A percentile compares a stretch with the other conserved stretches of the same genome.
These are phyloP conservation scores for Origma solitaria DNA, from an alignment of 2,113 vertebrate genomes.

Conservation along the genomic window DNA sequence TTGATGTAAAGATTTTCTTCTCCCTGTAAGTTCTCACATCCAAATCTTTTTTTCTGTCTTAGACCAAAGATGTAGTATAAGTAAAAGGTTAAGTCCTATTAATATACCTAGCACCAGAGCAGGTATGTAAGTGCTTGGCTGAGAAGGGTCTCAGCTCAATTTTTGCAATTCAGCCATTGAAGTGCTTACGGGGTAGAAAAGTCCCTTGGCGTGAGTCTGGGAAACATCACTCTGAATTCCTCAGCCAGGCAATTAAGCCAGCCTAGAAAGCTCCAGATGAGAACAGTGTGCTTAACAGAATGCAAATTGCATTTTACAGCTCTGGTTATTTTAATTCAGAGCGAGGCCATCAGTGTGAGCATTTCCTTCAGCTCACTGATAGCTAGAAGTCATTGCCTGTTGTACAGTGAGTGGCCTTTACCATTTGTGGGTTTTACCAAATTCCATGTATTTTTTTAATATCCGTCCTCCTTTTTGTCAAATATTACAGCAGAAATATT, in stretches of 20 bases:
- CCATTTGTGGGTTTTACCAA: neutral
- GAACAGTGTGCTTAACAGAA: neutral
- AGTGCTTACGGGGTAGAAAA: neutral
- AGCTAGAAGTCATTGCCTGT: neutral
- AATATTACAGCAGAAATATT: neutral
- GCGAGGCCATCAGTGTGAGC: neutral
- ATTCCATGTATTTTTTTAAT: neutral
- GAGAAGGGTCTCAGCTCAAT: neutral
- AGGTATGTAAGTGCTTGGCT: neutral
- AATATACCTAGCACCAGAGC: neutral
- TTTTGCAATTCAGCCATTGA: neutral
- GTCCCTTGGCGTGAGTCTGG: neutral
- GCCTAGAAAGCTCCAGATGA: neutral
- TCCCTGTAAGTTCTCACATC: neutral
- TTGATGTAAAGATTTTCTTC: neutral
- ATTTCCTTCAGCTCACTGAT: neutral
- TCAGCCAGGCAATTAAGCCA: constrained; percentile 4
- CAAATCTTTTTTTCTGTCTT: neutral
- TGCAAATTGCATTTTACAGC: constrained; percentile 5
- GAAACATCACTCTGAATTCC: constrained; percentile 6
- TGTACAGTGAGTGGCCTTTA: neutral
- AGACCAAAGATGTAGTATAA: neutral
- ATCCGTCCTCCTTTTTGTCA: neutral
- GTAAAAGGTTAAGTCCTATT: neutral
- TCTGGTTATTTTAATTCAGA: constrained; percentile 18